A percentile compares a stretch with the other conserved stretches of the same genome.
Conservation (phyloP, 2,797 vertebrate genomes). For the Gymnodraco acuticeps region DNA sequence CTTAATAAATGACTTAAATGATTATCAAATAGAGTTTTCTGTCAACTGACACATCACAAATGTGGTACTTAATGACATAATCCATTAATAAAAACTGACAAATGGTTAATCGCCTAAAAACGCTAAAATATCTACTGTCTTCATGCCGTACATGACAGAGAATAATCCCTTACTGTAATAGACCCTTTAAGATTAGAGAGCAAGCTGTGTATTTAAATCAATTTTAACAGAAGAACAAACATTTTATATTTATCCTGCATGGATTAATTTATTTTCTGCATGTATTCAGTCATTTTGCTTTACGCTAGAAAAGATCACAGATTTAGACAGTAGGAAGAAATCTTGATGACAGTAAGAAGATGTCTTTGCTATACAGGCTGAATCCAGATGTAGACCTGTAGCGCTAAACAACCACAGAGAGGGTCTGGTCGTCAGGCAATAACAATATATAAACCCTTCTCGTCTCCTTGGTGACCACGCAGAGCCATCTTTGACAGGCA, state of each 20-base stretch:
- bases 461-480: not conserved
- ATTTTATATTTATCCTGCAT: not conserved
- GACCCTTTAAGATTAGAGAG: slow-evolving; percentile 3
- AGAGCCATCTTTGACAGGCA: not conserved
- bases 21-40: not conserved
- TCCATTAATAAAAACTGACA: not conserved
- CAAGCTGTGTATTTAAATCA: slow-evolving; percentile 1
- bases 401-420: not conserved
- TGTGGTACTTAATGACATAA: not conserved
- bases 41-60: not conserved
- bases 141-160: slow-evolving; percentile 1
- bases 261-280: not conserved
- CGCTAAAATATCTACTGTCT: not conserved
- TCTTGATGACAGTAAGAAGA: not conserved
- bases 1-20: not conserved
- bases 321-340: not conserved
- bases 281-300: not conserved
- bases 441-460: not conserved
- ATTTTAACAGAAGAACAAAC: slow-evolving; percentile 9
- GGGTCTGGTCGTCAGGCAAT: not conserved
- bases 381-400: not conserved
- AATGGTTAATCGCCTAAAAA: not conserved
- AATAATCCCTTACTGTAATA: not conserved
- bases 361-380: slow-evolving; percentile 1
- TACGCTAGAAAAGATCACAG: not conserved